Conservation (phyloP, 2,113 vertebrate genomes). For the Genyomyrus donnyi region DNA sequence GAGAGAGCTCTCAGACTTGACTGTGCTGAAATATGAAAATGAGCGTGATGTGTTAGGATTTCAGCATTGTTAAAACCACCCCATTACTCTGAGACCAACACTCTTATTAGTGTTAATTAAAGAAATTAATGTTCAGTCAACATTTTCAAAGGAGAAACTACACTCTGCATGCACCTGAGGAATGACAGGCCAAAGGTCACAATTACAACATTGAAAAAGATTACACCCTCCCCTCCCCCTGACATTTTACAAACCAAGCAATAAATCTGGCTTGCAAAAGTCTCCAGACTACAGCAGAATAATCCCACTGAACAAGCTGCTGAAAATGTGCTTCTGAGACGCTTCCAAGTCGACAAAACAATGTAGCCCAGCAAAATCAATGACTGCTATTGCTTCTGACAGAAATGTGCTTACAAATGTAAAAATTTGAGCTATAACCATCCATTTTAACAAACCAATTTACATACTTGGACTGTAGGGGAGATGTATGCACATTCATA, state of each 20-base stretch:
- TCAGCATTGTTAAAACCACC: neutral
- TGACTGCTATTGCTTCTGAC: neutral
- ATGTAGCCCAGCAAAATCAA: neutral
- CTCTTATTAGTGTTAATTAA: neutral
- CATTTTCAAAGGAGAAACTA: neutral
- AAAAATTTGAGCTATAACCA: neutral
- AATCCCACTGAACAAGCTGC: neutral
- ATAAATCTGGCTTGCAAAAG: slow-evolving; percentile 8
- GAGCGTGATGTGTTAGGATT: neutral
- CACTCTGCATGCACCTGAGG: neutral
- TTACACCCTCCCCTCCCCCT: neutral
- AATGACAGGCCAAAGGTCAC: neutral
- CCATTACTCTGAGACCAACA: neutral
- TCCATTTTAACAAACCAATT: neutral
- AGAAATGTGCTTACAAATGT: neutral
- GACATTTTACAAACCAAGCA: slow-evolving; percentile 4
- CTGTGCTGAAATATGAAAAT: neutral
- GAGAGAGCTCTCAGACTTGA: neutral
- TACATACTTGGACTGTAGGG: neutral
- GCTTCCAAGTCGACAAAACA: neutral
- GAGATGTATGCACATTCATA: neutral
- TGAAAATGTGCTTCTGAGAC: neutral
- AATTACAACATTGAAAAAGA: neutral
- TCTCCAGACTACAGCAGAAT: neutral
- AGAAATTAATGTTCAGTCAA: neutral